phyloP scores from a whole-genome alignment of 2,888 invertebrate genomes.

The Oithona nana region DNA sequence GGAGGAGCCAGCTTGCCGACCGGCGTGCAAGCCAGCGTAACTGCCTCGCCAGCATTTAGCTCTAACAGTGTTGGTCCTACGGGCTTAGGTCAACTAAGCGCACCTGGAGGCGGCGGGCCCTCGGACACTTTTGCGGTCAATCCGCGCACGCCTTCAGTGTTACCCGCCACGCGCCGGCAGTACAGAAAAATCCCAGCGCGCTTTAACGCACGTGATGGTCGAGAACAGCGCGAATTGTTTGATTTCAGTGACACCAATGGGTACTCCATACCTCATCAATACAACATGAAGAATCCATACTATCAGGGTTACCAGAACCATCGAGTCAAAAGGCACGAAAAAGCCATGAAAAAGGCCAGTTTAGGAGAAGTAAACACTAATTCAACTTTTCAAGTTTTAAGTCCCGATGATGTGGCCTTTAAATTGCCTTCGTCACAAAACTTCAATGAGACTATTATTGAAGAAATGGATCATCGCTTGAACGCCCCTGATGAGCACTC shows the following conservation, averaged over 20 bases:
- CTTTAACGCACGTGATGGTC: not conserved
- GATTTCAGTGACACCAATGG: not conserved
- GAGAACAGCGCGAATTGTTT: not conserved
- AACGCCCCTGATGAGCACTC: not conserved
- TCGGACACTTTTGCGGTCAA: not conserved
- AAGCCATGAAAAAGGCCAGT: not conserved
- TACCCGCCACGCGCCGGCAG: not conserved
- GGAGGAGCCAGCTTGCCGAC: not conserved
- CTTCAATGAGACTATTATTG: not conserved
- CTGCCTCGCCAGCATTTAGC: too few relatives aligned
- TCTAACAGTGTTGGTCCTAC: too few relatives aligned
- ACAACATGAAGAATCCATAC: not conserved
- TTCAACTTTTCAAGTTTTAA: not conserved
- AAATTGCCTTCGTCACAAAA: not conserved
- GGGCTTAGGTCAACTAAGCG: too few relatives aligned
- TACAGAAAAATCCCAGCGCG: not conserved
- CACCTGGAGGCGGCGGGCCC: too few relatives aligned
- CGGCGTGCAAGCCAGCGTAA: too few relatives aligned
- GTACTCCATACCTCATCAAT: not conserved
- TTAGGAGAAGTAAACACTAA: not conserved
- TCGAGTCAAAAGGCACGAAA: not conserved
- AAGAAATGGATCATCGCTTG: not conserved
- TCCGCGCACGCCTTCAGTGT: not conserved
- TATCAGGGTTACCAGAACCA: not conserved
- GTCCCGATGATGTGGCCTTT: not conserved